Conservation (phyloP, 2,888 invertebrate species). For the Acleris laterana region DNA sequence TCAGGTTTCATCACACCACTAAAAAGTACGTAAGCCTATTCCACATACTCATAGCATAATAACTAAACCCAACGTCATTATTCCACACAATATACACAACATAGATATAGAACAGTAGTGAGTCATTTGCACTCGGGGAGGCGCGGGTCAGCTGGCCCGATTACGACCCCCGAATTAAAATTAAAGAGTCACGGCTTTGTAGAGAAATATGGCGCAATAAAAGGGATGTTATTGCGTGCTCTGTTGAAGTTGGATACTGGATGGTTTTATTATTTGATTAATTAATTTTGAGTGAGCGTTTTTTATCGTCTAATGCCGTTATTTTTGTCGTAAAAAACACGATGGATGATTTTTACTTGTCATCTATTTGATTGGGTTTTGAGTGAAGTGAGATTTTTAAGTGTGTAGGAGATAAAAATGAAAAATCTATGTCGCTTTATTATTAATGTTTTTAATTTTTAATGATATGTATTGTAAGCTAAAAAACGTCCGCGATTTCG, state of each 20-base stretch:
- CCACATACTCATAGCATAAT: neutral
- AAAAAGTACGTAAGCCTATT: no score
- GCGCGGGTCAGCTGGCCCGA: conserved; percentile 56
- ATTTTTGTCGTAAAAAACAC: neutral
- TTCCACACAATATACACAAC: neutral
- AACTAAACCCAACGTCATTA: neutral
- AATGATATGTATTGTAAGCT: no score
- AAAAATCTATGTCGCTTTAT: no score
- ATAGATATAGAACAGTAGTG: conserved; percentile 44
- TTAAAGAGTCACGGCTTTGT: conserved; percentile 59
- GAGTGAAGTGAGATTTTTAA: no score
- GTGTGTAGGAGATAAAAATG: no score
- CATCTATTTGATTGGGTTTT: no score
- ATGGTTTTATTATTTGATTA: conserved; percentile 3
- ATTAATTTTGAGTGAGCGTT: neutral
- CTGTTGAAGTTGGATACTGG: neutral
- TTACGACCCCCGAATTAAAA: conserved; percentile 57
- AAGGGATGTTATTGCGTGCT: conserved; percentile 4
- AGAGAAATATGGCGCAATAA: conserved; percentile 27
- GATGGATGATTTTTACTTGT: no score
- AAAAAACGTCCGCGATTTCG: no score
- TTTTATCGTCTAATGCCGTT: neutral
- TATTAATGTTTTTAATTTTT: no score
- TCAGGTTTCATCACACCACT: conserved; percentile 1
- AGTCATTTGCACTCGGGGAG: conserved; percentile 63